Evolutionary conservation across 1,140 invertebrate genomes (phyloP).

Genomic region (Diabrotica undecimpunctata): DNA sequence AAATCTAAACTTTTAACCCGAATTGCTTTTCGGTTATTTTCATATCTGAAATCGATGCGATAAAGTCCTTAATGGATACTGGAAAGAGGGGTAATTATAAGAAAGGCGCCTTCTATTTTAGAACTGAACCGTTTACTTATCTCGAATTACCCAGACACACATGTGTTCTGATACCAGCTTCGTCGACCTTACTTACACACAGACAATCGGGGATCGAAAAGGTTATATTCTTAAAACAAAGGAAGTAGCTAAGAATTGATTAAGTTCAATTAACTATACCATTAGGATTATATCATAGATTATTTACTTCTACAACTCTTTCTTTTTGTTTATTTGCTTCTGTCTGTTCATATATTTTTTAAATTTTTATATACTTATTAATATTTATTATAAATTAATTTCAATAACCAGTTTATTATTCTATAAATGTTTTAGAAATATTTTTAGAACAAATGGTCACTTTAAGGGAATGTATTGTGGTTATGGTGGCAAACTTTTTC

Average conservation of each 20-base stretch:
- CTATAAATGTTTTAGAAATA: too few species aligned
- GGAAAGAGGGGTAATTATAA: conserved; percentile 15
- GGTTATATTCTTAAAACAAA: not conserved
- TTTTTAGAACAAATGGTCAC: too few species aligned
- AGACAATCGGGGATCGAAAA: not conserved
- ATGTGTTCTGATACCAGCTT: conserved; percentile 8
- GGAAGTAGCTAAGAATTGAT: not conserved
- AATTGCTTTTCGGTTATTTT: conserved; percentile 5
- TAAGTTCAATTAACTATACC: too few species aligned
- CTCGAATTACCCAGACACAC: conserved; percentile 20
- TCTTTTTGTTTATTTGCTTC: too few species aligned
- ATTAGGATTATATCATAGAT: too few species aligned
- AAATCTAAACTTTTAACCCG: not conserved
- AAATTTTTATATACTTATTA: too few species aligned
- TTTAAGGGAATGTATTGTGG: too few species aligned
- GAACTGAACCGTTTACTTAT: conserved; percentile 17
- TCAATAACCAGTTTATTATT: too few species aligned
- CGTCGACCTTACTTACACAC: not conserved
- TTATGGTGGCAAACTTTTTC: too few species aligned
- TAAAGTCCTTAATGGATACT: conserved; percentile 14
- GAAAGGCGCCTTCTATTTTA: conserved; percentile 16
- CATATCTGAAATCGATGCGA: conserved; percentile 13
- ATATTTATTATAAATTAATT: too few species aligned
- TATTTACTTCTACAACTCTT: too few species aligned
- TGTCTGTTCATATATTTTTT: too few species aligned